These are phyloP conservation scores for Pseudochromis fuscus DNA, from an alignment of 2,797 vertebrate species.

Conservation along the genomic window DNA sequence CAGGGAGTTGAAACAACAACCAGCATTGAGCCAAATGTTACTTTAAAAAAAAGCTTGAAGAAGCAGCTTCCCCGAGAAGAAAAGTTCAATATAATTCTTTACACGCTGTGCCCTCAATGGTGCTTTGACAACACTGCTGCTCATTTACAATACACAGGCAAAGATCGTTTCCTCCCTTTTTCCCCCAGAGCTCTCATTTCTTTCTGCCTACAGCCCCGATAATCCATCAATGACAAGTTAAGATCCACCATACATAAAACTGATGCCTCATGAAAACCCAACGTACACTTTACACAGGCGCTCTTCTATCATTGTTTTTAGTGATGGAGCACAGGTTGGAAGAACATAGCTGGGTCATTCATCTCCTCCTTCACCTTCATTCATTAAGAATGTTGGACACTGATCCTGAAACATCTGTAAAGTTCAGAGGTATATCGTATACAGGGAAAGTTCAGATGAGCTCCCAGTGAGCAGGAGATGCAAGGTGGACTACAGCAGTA, in stretches of 20 bases:
- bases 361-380: background rate
- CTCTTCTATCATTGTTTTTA: background rate
- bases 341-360: background rate
- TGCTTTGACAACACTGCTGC: background rate
- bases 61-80: no score
- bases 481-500: rapidly evolving
- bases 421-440: no score
- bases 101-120: background rate
- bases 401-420: background rate
- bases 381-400: background rate
- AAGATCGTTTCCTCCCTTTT: background rate
- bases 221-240: background rate
- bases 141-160: background rate
- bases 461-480: background rate
- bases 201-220: background rate
- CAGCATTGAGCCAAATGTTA: background rate
- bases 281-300: background rate
- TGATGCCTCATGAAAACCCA: background rate
- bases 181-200: background rate
- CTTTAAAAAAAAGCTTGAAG: no score
- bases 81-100: background rate
- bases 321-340: background rate
- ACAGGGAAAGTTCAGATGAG: background rate
- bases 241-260: background rate
- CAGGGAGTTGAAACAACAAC: background rate